Conservation (phyloP, 2,113 vertebrate species). For the Anthoscopus minutus region DNA sequence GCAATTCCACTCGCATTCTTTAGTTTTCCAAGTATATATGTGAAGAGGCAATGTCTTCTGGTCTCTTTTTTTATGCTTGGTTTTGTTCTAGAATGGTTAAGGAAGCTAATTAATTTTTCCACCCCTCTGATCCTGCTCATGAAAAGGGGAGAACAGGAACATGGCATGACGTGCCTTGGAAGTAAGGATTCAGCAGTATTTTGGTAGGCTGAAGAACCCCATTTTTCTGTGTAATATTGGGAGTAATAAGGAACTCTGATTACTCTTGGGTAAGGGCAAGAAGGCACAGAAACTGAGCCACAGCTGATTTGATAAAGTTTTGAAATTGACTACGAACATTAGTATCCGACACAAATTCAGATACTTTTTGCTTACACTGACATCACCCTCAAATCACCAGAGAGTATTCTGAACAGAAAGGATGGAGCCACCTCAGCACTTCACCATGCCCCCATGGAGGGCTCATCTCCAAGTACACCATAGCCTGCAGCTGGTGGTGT, state of each 20-base stretch:
- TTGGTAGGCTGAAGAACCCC: background rate
- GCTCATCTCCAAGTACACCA: background rate
- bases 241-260: background rate
- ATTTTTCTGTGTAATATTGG: background rate
- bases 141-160: background rate
- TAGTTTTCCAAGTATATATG: background rate
- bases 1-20: background rate
- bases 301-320: background rate
- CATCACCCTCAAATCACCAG: background rate
- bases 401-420: background rate
- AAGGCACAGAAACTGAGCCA: background rate
- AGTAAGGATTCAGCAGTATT: background rate
- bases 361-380: background rate
- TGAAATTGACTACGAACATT: background rate
- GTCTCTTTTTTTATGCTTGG: background rate
- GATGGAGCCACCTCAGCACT: background rate
- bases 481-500: background rate
- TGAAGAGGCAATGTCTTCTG: background rate
- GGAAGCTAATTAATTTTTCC: background rate
- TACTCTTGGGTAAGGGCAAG: background rate
- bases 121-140: background rate
- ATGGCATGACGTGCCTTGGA: background rate
- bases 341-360: background rate
- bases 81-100: background rate
- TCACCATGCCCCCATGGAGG: accelerated